These are phyloP conservation scores for Macrophya annulata DNA, from an alignment of 2,888 invertebrate genomes.

Conservation along the genomic window DNA sequence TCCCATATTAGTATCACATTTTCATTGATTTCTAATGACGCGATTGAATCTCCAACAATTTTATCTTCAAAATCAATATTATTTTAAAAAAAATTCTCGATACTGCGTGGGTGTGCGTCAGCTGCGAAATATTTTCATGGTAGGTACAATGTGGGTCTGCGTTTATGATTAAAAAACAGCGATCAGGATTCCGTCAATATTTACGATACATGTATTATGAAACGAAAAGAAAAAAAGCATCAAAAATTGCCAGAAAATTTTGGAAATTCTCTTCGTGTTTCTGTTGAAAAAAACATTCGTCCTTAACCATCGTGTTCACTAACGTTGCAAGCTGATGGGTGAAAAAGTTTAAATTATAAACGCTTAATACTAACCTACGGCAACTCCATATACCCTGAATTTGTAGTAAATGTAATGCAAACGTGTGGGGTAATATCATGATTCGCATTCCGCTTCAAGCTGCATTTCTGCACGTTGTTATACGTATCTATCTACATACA, in stretches of 20 bases:
- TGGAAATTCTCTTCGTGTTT: background rate
- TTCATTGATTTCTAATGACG: background rate
- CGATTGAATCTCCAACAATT: background rate
- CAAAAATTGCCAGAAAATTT: background rate
- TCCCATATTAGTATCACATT: background rate
- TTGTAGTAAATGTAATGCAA: background rate
- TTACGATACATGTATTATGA: background rate
- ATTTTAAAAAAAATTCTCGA: background rate
- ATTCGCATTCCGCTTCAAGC: conserved; percentile 7
- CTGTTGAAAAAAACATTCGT: background rate
- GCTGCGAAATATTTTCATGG: background rate
- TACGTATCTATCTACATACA: no score
- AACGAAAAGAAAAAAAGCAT: background rate
- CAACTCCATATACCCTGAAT: background rate
- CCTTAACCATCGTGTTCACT: no score
- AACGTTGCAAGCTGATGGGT: background rate
- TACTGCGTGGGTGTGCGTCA: background rate
- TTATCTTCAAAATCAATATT: background rate
- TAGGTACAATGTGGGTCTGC: background rate
- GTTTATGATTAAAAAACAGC: background rate
- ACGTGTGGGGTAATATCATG: background rate
- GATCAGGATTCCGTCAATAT: background rate
- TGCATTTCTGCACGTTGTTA: background rate
- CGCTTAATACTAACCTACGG: background rate
- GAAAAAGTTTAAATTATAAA: conserved; percentile 4